phyloP scores from a whole-genome alignment of 2,113 vertebrate genomes.

The Pomatorhinus ruficollis region DNA sequence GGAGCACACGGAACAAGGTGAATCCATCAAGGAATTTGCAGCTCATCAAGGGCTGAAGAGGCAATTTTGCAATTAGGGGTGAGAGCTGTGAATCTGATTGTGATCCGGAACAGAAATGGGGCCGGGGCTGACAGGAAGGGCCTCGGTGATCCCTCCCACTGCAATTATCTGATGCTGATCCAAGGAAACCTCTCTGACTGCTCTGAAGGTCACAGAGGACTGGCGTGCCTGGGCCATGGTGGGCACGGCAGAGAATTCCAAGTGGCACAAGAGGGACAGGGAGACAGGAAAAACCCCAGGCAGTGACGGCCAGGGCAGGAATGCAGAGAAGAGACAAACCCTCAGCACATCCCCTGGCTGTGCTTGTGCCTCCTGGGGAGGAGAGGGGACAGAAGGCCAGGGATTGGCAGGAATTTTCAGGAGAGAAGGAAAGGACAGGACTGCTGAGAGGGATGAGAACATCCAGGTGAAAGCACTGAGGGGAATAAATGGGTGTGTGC shows the following conservation, averaged over 20 bases:
- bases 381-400: background rate
- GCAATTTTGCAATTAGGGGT: constrained; percentile 24
- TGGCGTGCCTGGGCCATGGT: fast-evolving
- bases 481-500: background rate
- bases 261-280: background rate
- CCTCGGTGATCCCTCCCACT: background rate
- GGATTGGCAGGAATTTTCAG: background rate
- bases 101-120: background rate
- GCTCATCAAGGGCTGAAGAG: constrained; percentile 40
- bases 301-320: background rate
- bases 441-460: background rate
- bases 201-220: background rate
- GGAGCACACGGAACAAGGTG: background rate
- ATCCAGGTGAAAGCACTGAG: background rate
- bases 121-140: background rate
- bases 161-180: background rate
- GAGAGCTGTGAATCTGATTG: background rate
- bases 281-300: background rate
- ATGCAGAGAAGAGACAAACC: background rate
- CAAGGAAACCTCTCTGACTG: background rate
- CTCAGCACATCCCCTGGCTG: background rate
- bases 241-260: background rate
- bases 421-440: background rate
- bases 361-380: background rate
- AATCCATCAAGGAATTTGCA: background rate